Evolutionary conservation across 2,113 vertebrate species (phyloP).

Genomic region (Otus sunia): DNA sequence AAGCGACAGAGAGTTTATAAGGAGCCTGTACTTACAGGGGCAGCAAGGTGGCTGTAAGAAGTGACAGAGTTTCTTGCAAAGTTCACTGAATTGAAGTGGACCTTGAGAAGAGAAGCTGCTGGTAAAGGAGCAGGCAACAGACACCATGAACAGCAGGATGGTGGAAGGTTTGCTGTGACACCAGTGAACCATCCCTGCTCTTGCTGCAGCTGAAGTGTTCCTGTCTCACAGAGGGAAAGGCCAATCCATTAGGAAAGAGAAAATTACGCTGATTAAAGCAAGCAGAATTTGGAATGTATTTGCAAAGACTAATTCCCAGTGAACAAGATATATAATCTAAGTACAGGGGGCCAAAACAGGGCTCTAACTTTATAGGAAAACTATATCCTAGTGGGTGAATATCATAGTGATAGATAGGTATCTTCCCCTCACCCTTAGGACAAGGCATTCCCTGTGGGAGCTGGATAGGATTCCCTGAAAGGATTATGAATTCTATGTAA

Average conservation of each 20-base stretch:
- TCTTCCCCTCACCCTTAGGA: background rate
- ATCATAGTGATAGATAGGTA: background rate
- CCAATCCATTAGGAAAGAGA: constrained; percentile 3
- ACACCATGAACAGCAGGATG: background rate
- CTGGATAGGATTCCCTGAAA: background rate
- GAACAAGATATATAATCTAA: background rate
- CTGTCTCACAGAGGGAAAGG: background rate
- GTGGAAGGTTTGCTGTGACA: background rate
- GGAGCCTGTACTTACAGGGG: background rate
- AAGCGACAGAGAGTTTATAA: background rate
- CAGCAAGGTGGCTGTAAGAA: background rate
- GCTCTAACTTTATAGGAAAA: background rate
- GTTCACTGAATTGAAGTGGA: background rate
- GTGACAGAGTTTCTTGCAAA: background rate
- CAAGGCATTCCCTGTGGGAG: background rate
- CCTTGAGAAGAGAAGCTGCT: background rate
- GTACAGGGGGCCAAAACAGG: background rate
- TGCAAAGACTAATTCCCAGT: background rate
- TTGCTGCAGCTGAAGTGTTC: background rate
- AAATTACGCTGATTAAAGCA: constrained; percentile 7
- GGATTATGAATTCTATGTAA: background rate
- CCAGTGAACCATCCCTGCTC: background rate
- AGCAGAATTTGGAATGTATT: constrained; percentile 4
- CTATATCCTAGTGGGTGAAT: background rate
- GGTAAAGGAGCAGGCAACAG: background rate